phyloP scores from a whole-genome alignment of 2,888 invertebrate genomes.

The Agrilus biguttatus region DNA sequence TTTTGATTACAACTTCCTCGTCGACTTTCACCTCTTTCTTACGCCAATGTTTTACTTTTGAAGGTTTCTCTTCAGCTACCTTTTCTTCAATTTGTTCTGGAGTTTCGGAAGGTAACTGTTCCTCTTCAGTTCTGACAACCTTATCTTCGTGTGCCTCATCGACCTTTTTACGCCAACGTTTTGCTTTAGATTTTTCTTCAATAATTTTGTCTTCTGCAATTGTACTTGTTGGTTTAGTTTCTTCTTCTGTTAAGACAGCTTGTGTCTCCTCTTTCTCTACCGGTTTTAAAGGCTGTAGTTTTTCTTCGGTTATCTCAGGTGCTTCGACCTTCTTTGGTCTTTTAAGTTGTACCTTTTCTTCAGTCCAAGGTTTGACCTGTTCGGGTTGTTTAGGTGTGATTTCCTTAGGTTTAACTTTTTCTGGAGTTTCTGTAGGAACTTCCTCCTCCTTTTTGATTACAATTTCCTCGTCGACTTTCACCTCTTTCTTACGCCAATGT shows the following conservation, averaged over 20 bases:
- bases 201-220: conserved; percentile 3
- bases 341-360: too few species aligned
- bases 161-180: conserved; percentile 5
- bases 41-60: conserved; percentile 1
- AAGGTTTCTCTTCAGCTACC: background rate
- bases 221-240: conserved; percentile 11
- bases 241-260: conserved; percentile 13
- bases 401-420: background rate
- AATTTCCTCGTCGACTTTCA: conserved; percentile 1
- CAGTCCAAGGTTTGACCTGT: too few species aligned
- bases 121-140: too few species aligned
- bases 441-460: background rate
- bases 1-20: conserved; percentile 9
- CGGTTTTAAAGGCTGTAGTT: background rate
- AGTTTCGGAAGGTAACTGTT: too few species aligned
- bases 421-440: background rate
- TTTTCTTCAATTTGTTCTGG: background rate
- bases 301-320: background rate
- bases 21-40: conserved; percentile 8
- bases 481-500: conserved; percentile 9
- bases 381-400: too few species aligned
- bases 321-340: background rate
- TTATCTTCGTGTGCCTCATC: too few species aligned
- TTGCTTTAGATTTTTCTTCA: conserved; percentile 2
- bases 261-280: conserved; percentile 20